phyloP scores from a whole-genome alignment of 2,113 vertebrate species.

The Ceyx cyanopectus region DNA sequence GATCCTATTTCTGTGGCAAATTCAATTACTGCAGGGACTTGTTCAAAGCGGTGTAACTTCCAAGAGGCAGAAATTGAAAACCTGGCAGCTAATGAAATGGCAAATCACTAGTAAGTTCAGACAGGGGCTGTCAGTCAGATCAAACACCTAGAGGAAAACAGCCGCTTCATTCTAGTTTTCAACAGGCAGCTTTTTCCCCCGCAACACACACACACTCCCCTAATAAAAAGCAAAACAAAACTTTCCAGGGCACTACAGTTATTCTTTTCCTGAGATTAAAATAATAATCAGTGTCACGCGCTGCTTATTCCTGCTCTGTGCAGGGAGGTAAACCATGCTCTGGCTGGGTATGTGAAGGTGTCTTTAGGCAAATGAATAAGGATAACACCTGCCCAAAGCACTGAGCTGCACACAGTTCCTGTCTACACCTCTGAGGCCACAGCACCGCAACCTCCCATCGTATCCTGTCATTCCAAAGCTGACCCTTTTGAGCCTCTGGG shows the following conservation, averaged over 20 bases:
- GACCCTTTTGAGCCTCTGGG: neutral
- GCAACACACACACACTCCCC: neutral
- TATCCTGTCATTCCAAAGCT: neutral
- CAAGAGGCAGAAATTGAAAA: constrained; percentile 98
- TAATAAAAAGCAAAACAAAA: constrained; percentile 15
- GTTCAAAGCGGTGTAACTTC: constrained; percentile 95
- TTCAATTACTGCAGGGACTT: constrained; percentile 98
- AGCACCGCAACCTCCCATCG: neutral
- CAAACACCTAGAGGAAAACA: constrained; percentile 77
- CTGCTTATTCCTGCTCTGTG: neutral
- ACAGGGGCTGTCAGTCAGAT: constrained; percentile 84
- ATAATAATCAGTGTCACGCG: neutral
- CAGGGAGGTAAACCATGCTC: neutral
- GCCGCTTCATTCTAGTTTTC: constrained; percentile 46
- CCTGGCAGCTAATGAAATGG: constrained; percentile 94
- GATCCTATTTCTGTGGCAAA: constrained; percentile 98
- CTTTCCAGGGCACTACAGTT: neutral
- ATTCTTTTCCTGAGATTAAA: constrained; percentile 41
- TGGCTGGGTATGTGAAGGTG: neutral
- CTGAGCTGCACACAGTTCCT: fast-evolving
- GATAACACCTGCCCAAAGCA: neutral
- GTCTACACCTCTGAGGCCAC: fast-evolving
- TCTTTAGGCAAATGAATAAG: neutral
- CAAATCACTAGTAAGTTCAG: constrained; percentile 91
- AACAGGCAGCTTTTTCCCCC: neutral